A percentile compares a stretch with the other conserved stretches of the same genome.
Evolutionary conservation across 1,140 invertebrate species (phyloP).

Genomic region (Bombyx mandarina): DNA sequence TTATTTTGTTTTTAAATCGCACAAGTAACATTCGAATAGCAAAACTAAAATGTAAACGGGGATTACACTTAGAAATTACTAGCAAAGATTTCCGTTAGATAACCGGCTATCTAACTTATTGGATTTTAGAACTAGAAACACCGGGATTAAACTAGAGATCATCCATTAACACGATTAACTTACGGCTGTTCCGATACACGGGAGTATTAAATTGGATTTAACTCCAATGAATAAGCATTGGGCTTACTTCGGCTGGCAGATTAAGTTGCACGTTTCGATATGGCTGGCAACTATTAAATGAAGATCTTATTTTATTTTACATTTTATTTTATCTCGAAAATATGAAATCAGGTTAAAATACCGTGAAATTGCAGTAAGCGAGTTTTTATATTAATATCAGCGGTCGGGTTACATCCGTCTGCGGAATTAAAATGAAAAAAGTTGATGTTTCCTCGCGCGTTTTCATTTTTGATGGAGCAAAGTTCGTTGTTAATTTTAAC

Average conservation of each 20-base stretch:
- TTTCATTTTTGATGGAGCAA: too few species aligned
- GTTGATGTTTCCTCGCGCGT: too few species aligned
- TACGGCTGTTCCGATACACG: conserved; percentile 8
- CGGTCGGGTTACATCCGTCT: too few species aligned
- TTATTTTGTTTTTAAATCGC: too few species aligned
- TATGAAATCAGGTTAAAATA: too few species aligned
- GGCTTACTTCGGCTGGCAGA: conserved; percentile 4
- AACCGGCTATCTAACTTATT: not conserved
- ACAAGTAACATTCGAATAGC: too few species aligned
- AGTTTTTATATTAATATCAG: too few species aligned
- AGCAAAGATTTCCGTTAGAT: conserved; percentile 1
- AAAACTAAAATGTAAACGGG: too few species aligned
- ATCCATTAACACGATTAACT: conserved; percentile 5
- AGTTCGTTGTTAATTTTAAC: too few species aligned
- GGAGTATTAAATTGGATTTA: conserved; percentile 7
- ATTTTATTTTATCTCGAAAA: not conserved
- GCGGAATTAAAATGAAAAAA: too few species aligned
- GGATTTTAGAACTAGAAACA: not conserved
- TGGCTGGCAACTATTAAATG: conserved; percentile 3
- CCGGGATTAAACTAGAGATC: conserved; percentile 5
- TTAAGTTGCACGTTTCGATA: conserved; percentile 9
- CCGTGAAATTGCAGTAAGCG: too few species aligned
- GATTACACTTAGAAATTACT: too few species aligned
- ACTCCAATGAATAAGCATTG: conserved; percentile 6
- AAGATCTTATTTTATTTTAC: conserved; percentile 2